Evolutionary conservation across 2,888 invertebrate species (phyloP), one percentile per base, ranked within the genome.

Genomic region (Watsonalla binaria): DNA sequence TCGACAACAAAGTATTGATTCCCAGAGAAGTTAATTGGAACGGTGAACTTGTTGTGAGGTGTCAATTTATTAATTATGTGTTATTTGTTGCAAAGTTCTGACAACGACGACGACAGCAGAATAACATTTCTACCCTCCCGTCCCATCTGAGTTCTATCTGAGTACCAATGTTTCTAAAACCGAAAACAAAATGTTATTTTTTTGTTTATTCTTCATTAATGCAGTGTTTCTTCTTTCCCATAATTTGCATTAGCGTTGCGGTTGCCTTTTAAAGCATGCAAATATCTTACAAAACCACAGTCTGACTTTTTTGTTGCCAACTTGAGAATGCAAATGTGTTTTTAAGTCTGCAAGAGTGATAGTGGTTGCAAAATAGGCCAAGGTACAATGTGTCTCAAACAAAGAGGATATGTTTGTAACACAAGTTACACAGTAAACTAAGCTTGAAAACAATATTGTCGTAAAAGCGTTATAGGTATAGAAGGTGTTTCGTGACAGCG

Each of bases 21-120:
- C 24, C 15, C 34, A 53, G 55, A 45, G 46, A 54, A 55, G 52
- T 53, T 57, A 56, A 57, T 58, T 62, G 52, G 55, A 48, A 58
- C 59, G 55, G 54, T 60, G 66, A 49, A 51, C 50, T 55, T 55
- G 66, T 69, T 66, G 9, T 33, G 6, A 33, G 9, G 5, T 47
- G 11, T 72, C 65, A 71, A 70, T 70, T 68, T 70, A 72, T 71
- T 68, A 72, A 72, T 61, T 64, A 60, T 55, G 56, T 52, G 59
- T 74, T 75, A 78, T 80, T 78, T 74, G 76, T 76, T 70, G 69
- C 69, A 68, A 58, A 66, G 63, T 24, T 24, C 24, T 70, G 37
- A 37, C 6, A 37, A 37, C 9, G 37, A 37, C 6, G 9, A 37
- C 37, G 24, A 24, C 4, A 2, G 24, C 24, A 24, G 24, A 4